phyloP scores from a whole-genome alignment of 2,113 vertebrate species.

The Neopipo cinnamomea region DNA sequence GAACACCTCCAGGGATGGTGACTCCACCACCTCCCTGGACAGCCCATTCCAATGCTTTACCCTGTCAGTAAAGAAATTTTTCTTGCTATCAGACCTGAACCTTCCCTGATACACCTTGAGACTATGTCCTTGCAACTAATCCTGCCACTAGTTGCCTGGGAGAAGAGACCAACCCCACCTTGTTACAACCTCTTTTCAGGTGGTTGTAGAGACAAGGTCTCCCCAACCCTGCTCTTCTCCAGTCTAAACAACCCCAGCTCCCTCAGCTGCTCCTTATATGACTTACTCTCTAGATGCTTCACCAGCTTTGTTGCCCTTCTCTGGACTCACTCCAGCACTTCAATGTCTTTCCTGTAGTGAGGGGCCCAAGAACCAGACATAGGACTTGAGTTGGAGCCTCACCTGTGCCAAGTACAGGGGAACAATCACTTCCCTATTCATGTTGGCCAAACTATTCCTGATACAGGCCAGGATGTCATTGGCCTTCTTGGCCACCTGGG shows the following conservation, averaged over 20 bases:
- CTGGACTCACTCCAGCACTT: background rate
- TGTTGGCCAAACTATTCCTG: background rate
- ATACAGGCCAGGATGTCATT: background rate
- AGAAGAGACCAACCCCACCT: background rate
- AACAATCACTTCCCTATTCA: background rate
- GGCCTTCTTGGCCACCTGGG: background rate
- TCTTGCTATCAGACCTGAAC: background rate
- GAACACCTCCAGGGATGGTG: background rate
- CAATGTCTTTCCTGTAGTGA: background rate
- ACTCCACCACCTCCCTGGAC: too few species aligned
- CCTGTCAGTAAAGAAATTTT: background rate
- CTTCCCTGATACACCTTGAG: background rate
- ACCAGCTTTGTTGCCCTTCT: background rate
- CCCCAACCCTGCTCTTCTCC: background rate
- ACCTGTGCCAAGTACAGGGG: background rate
- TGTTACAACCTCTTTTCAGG: background rate
- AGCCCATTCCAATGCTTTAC: background rate
- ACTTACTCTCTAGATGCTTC: background rate
- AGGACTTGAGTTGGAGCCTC: background rate
- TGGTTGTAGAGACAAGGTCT: background rate
- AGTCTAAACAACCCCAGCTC: background rate
- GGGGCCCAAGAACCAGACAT: background rate
- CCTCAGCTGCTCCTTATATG: background rate
- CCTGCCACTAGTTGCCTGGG: too few species aligned
- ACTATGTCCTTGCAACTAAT: background rate